Evolutionary conservation across 2,113 vertebrate species (phyloP), one percentile per base, ranked within the genome.

Genomic region (Polyodon spathula): DNA sequence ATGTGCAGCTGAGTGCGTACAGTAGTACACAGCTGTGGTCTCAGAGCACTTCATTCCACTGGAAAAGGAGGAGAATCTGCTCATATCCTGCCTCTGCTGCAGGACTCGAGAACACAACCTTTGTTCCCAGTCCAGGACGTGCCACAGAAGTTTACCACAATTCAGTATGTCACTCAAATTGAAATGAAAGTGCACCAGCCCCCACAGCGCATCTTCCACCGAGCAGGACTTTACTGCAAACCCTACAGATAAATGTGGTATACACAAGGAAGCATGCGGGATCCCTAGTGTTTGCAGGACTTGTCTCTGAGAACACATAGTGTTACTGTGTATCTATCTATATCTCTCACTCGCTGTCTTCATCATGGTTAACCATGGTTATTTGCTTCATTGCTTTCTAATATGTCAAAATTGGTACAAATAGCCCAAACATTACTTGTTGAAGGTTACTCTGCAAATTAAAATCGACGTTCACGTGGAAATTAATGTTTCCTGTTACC

Each of bases 71-170:
- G 48, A 11, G 15, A 11, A n/a, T n/a, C 12, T 10, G 48, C 48
- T 50, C 48, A 50, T 50, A 50, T 50, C 48, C 48, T 50, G 48
- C 14, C 48, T n/a, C 48, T 11, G 6, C 48, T 50, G 48, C 48
- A 5, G 48, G 48, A 50, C 48, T 50, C 48, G 12, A 11, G 15
- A 11, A n/a, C 12, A 11, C 48, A 50, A 11, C 14, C 48, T 50
- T 50, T 50, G 48, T 50, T 6, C 48, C 48, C 48, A 50, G 48
- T 11, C 48, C 48, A 50, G 14, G 48, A 16, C 12, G 15, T 50
- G 48, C 48, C 48, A n/a, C 12, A 14, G 9, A 4, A 6, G 48
- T 50, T 50, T 50, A 50, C 15, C 48, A 50, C 48, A 50, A 6
- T n/a, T 14, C 4, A 50, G 12, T 50, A 50, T 50, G 48, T 50